These are phyloP conservation scores for Subanguina moxae DNA, from an alignment of 1,140 invertebrate genomes.

Conservation along the genomic window DNA sequence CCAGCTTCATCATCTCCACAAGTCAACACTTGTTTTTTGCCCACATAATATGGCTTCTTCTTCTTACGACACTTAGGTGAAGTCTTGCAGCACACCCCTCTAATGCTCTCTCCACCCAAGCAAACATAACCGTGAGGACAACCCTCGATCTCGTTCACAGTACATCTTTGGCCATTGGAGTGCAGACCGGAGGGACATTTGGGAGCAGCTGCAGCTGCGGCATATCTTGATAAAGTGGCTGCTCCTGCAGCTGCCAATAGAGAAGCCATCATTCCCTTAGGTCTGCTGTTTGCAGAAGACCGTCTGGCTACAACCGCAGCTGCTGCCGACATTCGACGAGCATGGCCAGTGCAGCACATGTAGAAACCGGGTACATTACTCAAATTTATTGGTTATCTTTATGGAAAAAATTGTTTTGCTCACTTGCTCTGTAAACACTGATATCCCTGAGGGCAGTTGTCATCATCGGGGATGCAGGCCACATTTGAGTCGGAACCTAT, in stretches of 20 bases:
- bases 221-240: neutral
- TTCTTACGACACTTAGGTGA: constrained; percentile 49
- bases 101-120: constrained; percentile 23
- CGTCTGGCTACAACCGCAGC: constrained; percentile 6
- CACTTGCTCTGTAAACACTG: constrained; percentile 49
- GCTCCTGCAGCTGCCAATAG: constrained; percentile 9
- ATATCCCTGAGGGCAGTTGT: constrained; percentile 44
- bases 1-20: constrained; percentile 48
- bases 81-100: constrained; percentile 51
- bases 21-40: constrained; percentile 53
- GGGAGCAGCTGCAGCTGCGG: constrained; percentile 16
- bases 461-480: constrained; percentile 51
- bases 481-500: constrained; percentile 56
- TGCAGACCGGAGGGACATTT: constrained; percentile 49
- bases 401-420: constrained; percentile 21
- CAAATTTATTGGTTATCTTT: neutral
- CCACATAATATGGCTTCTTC: constrained; percentile 49
- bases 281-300: neutral
- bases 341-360: constrained; percentile 51
- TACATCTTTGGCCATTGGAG: constrained; percentile 46
- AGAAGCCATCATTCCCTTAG: constrained; percentile 3
- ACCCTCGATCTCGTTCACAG: constrained; percentile 47
- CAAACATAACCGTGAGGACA: constrained; percentile 53
- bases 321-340: constrained; percentile 2
- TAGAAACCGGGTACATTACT: constrained; percentile 54